Base-by-base conservation (phyloP, 2,797 vertebrate species). In the Eulemur albifrons region DNA sequence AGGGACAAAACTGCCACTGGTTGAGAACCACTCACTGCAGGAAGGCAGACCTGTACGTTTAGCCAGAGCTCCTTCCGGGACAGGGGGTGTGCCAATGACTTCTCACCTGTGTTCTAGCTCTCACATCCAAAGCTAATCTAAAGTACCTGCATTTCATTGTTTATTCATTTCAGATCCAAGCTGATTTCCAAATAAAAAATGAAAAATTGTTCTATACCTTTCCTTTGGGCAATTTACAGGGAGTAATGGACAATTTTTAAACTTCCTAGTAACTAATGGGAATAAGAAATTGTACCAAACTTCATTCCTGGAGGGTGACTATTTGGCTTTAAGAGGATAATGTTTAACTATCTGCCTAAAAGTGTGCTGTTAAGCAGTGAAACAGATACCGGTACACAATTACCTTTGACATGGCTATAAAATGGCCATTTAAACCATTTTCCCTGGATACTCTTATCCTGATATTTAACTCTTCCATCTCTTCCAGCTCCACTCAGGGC, bases 171-270 rank as follows among this genome's bases (percentile, higher is more conserved):
- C 59, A 82, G 35, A 88, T 93, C 81, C 93, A 95, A 95, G 59
- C 32, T 91, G 69, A 96, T 91, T 94, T 90, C 65, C 95, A 96
- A 81, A 88, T 30, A 69, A 87, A 84, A 92, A 83, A 81, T 86
- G 59, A 96, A 92, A 73, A 85, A 91, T 50, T 88, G 21, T 7
- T 73, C 63, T 63, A 7, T 81, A 52, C 6, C 67, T 88, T 94
- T 69, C 54, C 57, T 69, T 90, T 94, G 82, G 90, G 69, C n/a
- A 90, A 88, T 85, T 96, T 95, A 67, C 40, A 88, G 70, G 76
- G 86, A 97, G 35, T 96, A 89, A 82, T 50, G 21, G 40, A 30
- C 50, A 76, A 67, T 84, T 84, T 92, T 77, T 80, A 70, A 97
- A 96, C 65, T 76, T 87, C 17, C 32, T 90, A 0, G 2, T 63